Evolutionary conservation across 2,113 vertebrate species (phyloP), one percentile per base, ranked within the genome.

Genomic region (Candoia aspera): DNA sequence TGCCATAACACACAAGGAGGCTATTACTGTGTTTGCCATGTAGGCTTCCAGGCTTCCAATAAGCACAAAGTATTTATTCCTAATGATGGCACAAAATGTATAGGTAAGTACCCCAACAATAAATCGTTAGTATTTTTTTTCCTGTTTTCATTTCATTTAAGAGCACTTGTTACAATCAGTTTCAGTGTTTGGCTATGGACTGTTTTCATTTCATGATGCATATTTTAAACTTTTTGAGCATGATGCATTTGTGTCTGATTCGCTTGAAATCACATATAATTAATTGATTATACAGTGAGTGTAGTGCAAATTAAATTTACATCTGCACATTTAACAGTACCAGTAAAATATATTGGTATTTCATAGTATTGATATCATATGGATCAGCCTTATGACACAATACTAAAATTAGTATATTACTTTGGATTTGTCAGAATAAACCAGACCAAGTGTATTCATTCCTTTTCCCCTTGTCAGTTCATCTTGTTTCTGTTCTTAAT

Each of bases 1-100:
- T 99, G 99, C 93, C 98, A 99, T 94, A 99, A 99, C 94, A 99
- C 98, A 0, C 96, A 97, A 0, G 99, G 99, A 94, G 99, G 99
- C 94, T 99, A 98, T 97, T 99, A 98, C 88, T 99, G 99, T 2
- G 96, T 98, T 90, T 99, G 99, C 91, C 95, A 98, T 8, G 84
- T 95, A 49, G 99, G 99, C 53, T 99, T 98, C 95, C 97, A 94
- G 90, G 98, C 99, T 4, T 98, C 99, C 4, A 99, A 99, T 97
- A 98, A 98, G 96, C 97, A 98, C 96, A 91, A 89, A 58, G 95
- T 95, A 0, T 99, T 99, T 97, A 99, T 99, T 97, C 99, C 99
- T 62, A 99, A 99, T 4, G 99, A 99, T 64, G 99, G 99, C 92
- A 99, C 99, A 0, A 98, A 98, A 95, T 99, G 99, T 93, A 97